These are phyloP conservation scores for Microcebus griseorufus DNA, from an alignment of 2,113 vertebrate genomes.

Conservation along the genomic window DNA sequence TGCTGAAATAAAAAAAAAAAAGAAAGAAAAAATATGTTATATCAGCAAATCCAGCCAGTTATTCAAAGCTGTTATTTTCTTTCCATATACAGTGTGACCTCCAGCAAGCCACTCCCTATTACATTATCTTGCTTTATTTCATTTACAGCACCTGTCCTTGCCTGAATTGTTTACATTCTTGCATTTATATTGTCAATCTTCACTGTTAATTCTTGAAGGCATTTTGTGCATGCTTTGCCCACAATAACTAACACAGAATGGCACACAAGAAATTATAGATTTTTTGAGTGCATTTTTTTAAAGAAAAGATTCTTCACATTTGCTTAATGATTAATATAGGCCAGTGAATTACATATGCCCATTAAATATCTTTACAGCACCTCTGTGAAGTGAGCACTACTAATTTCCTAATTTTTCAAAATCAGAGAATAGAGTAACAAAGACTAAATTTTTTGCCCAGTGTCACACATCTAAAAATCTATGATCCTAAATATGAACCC, in stretches of 20 bases:
- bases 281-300: neutral
- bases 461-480: neutral
- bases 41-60: neutral
- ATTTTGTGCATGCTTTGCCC: neutral
- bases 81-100: neutral
- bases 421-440: neutral
- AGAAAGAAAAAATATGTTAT: neutral
- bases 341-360: neutral
- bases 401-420: neutral
- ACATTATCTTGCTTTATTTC: neutral
- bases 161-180: neutral
- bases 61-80: neutral
- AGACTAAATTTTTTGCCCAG: neutral
- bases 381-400: neutral
- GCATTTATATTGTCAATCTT: neutral
- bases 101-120: neutral
- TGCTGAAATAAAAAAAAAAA: too few species aligned
- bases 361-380: neutral
- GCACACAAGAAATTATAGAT: neutral
- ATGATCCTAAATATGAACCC: neutral
- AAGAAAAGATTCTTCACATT: neutral
- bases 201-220: neutral
- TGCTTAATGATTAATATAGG: neutral
- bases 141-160: neutral
- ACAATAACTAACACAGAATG: neutral